Base-by-base conservation (phyloP, 2,113 vertebrate genomes). In the Oreochromis tanganicae region DNA sequence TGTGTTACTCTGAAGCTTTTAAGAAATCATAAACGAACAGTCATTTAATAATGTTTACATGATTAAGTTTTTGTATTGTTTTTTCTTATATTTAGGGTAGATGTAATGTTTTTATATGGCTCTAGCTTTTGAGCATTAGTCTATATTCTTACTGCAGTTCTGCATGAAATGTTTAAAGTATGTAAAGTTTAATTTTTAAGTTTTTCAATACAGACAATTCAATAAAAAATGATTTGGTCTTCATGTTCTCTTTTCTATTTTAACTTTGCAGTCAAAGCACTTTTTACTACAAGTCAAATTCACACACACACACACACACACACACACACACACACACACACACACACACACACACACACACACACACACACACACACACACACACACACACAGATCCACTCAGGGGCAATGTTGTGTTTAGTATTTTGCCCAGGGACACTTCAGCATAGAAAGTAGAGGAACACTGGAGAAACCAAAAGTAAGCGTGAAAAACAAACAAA, bases 21-120 rank as follows among this genome's bases (percentile, higher is more conserved):
- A 78, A 75, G 46, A 50, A 78, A 50, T 50, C 46, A 41, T 73
- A 34, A 78, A 46, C 10, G 38, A 85, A 54, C 8, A 71, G 3
- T 16, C 78, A 61, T 86, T 87, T 78, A 80, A 83, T 32, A 68
- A 79, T 92, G 87, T 95, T 95, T 92, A 93, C 88, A 90, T 81
- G 59, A 85, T 83, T 29, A 88, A 27, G 48, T 63, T 91, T 93
- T 94, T 88, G 68, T 94, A 90, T 41, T 85, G 84, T 66, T 85
- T 88, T 80, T 89, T 89, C 16, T 61, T 68, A 86, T 6, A 75
- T 90, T 34, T 91, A 92, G 82, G 80, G 10, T 92, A 90, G 61
- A 80, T 91, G 59, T 82, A 83, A 38, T 61, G 85, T 93, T 95
- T 93, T 94, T 92, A 89, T 89, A 91, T 80, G 8, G 8, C 82